These are phyloP conservation scores for Ctenicera cuprea DNA, from an alignment of 2,888 invertebrate species.

Conservation along the genomic window DNA sequence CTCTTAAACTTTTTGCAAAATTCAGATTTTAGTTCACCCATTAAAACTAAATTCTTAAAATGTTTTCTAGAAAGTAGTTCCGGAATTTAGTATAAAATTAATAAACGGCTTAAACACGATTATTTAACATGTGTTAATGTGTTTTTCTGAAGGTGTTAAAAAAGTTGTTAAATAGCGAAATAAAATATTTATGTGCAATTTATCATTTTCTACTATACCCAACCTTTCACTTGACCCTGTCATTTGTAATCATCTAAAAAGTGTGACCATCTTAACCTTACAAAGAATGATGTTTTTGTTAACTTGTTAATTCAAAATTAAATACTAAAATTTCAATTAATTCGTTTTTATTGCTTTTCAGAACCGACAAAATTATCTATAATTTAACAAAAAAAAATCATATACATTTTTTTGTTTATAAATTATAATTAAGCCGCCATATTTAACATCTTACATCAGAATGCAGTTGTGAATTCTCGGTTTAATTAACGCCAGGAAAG, in stretches of 20 bases:
- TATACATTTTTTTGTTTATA: background rate
- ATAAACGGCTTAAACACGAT: background rate
- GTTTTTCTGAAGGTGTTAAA: background rate
- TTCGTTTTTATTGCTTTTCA: too few species aligned
- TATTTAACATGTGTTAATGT: background rate
- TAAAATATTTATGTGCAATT: background rate
- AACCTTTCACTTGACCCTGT: slow-evolving; percentile 9
- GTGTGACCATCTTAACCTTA: too few species aligned
- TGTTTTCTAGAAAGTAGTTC: background rate
- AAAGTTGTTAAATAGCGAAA: background rate
- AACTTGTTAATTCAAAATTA: too few species aligned
- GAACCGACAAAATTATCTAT: too few species aligned
- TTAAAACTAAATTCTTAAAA: too few species aligned
- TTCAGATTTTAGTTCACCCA: background rate
- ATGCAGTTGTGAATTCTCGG: slow-evolving; percentile 15
- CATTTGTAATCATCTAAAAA: background rate
- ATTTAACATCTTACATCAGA: slow-evolving; percentile 14
- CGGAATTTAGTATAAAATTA: background rate
- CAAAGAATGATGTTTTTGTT: too few species aligned
- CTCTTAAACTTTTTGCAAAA: background rate
- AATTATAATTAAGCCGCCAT: slow-evolving; percentile 21
- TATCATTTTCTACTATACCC: too few species aligned
- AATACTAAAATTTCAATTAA: too few species aligned
- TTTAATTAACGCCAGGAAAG: slow-evolving; percentile 10
- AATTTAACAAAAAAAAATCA: too few species aligned